Evolutionary conservation across 2,113 vertebrate genomes (phyloP), one percentile per base, ranked within the genome.

Genomic region (Theristicus caerulescens): DNA sequence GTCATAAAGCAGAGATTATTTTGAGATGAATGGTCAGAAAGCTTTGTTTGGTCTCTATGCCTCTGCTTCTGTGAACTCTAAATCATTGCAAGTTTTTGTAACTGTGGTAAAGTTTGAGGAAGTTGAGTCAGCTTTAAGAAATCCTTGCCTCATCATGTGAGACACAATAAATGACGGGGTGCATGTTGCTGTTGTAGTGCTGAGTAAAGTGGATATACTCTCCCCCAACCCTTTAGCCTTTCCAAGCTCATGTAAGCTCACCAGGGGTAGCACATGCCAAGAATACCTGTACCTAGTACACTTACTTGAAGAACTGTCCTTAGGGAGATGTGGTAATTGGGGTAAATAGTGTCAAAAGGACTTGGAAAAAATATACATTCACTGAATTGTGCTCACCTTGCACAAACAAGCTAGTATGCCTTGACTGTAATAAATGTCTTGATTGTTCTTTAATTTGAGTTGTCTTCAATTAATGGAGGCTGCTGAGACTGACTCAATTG

Each of bases 41-140:
- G 32, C 67, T 83, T 55, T 64, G 24, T 65, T 67, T n/a, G 7
- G 27, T 69, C 19, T 82, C 73, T 71, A 1, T 84, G 54, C 19
- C 49, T 93, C 61, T 79, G 57, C 44, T 90, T 65, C 90, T 58
- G 20, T 65, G 44, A 51, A 61, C 47, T 64, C 65, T 40, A 58
- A 77, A 73, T 81, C 54, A 42, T 58, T 34, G 51, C 71, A 88
- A 8, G 42, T 47, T 83, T 86, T 88, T 73, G 13, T 77, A 89
- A 71, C 49, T 90, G 42, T 87, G 74, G 66, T 76, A 36, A 71
- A 85, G n/a, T 88, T 67, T 54, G 73, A 78, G 84, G 94, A 89
- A 94, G 90, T 51, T 74, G 66, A 86, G 58, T 82, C 73, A 96
- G 46, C 61, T 76, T 71, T 79, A 72, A 82, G 70, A 81, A 94